Base-by-base conservation (phyloP, 2,113 vertebrate genomes). In the Aramus guarauna region DNA sequence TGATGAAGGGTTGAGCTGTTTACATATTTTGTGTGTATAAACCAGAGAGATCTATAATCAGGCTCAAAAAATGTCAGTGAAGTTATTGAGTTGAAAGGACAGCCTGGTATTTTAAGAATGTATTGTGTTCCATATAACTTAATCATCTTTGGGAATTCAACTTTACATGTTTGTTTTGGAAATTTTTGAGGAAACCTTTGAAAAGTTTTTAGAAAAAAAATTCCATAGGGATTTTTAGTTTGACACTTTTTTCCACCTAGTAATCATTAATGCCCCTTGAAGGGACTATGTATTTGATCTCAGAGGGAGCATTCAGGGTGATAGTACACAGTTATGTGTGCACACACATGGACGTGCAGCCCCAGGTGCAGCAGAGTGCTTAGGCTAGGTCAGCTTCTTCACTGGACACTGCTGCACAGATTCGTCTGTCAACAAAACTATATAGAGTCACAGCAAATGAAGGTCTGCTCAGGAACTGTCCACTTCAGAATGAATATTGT, bases 261-360 rank as follows among this genome's bases (percentile, higher is more conserved):
- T 56, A 43, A 43, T 62, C 43, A 48, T n/a, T 56, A 78, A 24
- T 39, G 32, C 22, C 19, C 18, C 6, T n/a, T 67, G 41, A 67
- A 63, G 56, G 26, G 32, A 19, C 24, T 66, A 2, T 26, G 11
- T 59, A n/a, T 81, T 81, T 58, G 64, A 58, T 63, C 22, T 67
- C 48, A 12, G 41, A 82, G 43, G 26, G 15, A 55, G 30, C 53
- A 43, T 47, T 73, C 27, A 37, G 24, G 32, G 13, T 69, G 36
- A 9, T 9, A 11, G 34, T 50, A 21, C 29, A 6, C 7, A 22
- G 27, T 50, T 5, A 2, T 24, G 26, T 26, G 11, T 1, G 1
- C 37, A 20, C 9, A n/a, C 32, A 16, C 3, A 3, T 8, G n/a
- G 29, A 34, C 0, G 1, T 32, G 63, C 27, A 72, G 2, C 6